Conservation (phyloP, 2,888 invertebrate genomes). For the Patella depressa region DNA sequence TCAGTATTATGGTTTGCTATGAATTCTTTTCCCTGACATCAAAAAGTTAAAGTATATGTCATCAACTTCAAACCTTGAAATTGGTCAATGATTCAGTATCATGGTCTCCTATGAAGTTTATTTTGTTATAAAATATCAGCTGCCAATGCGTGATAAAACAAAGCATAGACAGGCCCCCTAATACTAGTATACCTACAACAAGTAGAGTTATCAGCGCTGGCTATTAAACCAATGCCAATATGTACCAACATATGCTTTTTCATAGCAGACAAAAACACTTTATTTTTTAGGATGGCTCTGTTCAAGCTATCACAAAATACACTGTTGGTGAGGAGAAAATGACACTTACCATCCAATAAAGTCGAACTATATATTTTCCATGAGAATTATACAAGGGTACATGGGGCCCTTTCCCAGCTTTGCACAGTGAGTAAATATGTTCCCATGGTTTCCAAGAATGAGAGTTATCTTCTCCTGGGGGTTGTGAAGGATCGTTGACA, state of each 20-base stretch:
- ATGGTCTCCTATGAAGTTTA: too few species aligned
- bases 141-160: too few species aligned
- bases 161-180: too few species aligned
- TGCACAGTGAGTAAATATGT: slow-evolving; percentile 70
- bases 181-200: too few species aligned
- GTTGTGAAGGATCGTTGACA: slow-evolving; percentile 42
- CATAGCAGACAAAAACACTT: neutral
- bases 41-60: too few species aligned
- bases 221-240: neutral
- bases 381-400: slow-evolving; percentile 69
- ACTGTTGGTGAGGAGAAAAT: neutral
- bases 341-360: slow-evolving; percentile 71
- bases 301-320: too few species aligned
- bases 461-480: slow-evolving; percentile 50
- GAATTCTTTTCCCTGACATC: too few species aligned
- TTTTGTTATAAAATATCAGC: too few species aligned
- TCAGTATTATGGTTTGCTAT: too few species aligned
- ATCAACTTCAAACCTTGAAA: too few species aligned
- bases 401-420: slow-evolving; percentile 67
- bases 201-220: neutral
- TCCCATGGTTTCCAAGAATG: slow-evolving; percentile 71
- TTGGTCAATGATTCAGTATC: too few species aligned
- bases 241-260: neutral
- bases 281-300: neutral
- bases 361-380: slow-evolving; percentile 71